These are phyloP conservation scores for Malurus alboscapulatus DNA, from an alignment of 2,113 vertebrate species.

Conservation along the genomic window DNA sequence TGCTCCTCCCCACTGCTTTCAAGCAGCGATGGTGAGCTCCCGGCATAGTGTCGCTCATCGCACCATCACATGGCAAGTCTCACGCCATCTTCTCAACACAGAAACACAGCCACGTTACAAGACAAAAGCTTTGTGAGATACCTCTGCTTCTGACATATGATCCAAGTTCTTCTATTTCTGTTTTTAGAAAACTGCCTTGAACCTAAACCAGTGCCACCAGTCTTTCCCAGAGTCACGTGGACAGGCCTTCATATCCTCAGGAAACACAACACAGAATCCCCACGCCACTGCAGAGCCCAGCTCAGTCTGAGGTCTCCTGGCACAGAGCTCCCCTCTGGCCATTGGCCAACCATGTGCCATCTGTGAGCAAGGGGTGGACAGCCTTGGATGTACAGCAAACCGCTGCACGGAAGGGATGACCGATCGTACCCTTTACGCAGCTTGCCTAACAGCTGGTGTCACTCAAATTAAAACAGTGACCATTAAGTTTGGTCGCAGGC, in stretches of 20 bases:
- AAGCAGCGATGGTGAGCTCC: not conserved
- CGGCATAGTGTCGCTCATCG: not conserved
- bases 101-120: not conserved
- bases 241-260: not conserved
- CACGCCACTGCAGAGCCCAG: fast-evolving
- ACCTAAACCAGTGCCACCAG: not conserved
- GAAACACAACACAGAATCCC: not conserved
- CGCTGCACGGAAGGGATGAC: not conserved
- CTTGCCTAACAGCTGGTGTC: fast-evolving
- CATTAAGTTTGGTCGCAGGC: not conserved
- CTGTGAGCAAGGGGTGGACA: fast-evolving
- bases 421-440: fast-evolving
- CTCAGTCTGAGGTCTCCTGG: not conserved
- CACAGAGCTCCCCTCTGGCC: not conserved
- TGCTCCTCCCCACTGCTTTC: not conserved
- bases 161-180: not conserved
- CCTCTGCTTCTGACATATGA: not conserved
- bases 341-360: fast-evolving
- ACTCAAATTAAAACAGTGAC: not conserved
- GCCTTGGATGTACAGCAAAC: not conserved
- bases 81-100: not conserved
- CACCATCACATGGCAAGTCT: not conserved
- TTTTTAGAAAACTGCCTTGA: not conserved
- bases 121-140: not conserved
- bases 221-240: not conserved